Base-by-base conservation (phyloP, 1,140 invertebrate species). In the Trichonephila clavipes region DNA sequence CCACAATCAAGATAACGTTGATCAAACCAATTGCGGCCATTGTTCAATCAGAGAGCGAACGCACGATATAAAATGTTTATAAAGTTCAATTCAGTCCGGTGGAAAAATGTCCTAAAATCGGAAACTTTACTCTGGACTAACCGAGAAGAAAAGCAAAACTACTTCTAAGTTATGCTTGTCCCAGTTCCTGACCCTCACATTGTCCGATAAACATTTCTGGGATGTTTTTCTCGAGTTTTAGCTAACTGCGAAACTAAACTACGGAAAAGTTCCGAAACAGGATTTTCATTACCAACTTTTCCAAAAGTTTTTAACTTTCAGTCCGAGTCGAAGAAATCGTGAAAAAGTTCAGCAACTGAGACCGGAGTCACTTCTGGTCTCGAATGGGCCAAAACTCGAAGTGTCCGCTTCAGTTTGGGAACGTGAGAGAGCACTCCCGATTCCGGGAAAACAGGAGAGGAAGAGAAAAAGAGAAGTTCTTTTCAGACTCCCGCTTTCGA, bases 11-110 rank as follows among this genome's bases (percentile, higher is more conserved):
- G 69, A 90, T 51, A 0, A 61, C 58, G 51, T 81, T 81, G 61
- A 90, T n/a, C 40, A 90, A 34, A 10, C 40, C 18, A n/a, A 81
- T 28, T 58, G 34, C 81, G 81, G 72, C 51, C 88, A 90, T 77
- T 18, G 24, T 77, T 77, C 4, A 28, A 40, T 28, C 28, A 6
- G 16, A 5, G 69, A 28, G 34, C 16, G 69, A 28, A 16, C 5
- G 28, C 18, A 40, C 28, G 6, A 34, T 28, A 19, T 16, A 40
- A 77, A 77, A 34, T 34, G 16, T 34, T 77, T 18, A 0, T 19
- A 34, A 77, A 77, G 72, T 77, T 77, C n/a, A 69, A 18, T 40
- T 34, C 28, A 77, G 72, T 40, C 28, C 16, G 28, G 18, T 14
- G 14, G 12, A 7, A 40, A 77, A 18, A 40, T 5, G 72, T 64